A percentile compares a stretch with the other conserved stretches of the same genome.
These are phyloP conservation scores for Muricea muricata DNA, from an alignment of 92 coral and sea anemone species.

Conservation along the genomic window DNA sequence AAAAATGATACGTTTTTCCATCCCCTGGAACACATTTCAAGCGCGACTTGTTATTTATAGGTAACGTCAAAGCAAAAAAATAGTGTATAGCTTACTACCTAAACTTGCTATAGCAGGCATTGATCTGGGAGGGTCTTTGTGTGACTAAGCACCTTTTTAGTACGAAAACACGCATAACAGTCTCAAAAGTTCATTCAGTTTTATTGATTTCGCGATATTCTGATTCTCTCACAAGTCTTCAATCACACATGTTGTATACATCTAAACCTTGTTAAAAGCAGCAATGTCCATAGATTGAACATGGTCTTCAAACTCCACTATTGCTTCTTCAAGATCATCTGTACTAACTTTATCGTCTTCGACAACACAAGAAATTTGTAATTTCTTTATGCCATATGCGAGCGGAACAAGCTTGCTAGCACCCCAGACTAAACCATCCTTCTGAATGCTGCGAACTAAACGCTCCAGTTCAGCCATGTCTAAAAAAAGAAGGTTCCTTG, in stretches of 20 bases:
- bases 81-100: too few relatives aligned
- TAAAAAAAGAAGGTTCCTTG: conserved; percentile 11
- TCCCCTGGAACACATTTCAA: too few relatives aligned
- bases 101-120: too few relatives aligned
- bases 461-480: conserved; percentile 87
- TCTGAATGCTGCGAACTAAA: conserved; percentile 74
- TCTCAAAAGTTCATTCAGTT: too few relatives aligned
- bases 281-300: conserved; percentile 95
- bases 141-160: too few relatives aligned
- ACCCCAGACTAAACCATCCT: conserved; percentile 95
- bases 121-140: too few relatives aligned
- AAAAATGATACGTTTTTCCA: too few relatives aligned
- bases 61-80: too few relatives aligned
- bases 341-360: conserved; percentile 96
- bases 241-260: neutral
- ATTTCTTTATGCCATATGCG: conserved; percentile 92
- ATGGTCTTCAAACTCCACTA: conserved; percentile 76
- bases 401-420: conserved; percentile 84
- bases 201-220: too few relatives aligned
- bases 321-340: conserved; percentile 85
- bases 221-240: neutral
- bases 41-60: too few relatives aligned
- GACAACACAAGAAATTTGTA: conserved; percentile 83
- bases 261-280: conserved; percentile 90
- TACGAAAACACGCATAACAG: neutral